phyloP scores from a whole-genome alignment of 37 sponge, comb jelly and placozoan species.

The Oopsacas minuta region DNA sequence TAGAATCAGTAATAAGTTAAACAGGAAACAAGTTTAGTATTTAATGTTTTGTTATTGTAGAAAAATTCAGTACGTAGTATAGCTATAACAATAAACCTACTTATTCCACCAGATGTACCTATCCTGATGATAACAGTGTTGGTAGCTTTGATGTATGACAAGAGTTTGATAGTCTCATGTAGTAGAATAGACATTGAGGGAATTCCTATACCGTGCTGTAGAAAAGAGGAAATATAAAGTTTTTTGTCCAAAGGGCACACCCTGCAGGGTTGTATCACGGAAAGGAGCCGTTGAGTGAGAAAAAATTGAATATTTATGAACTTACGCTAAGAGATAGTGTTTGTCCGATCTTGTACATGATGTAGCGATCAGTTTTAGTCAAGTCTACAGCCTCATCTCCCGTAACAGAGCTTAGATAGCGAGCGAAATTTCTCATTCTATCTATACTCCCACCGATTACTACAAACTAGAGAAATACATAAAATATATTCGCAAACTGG shows the following conservation, averaged over 20 bases:
- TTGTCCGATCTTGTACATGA: conserved; percentile 79
- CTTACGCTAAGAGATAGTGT: conserved; percentile 79
- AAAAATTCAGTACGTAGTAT: not conserved
- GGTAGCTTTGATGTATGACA: conserved; percentile 55
- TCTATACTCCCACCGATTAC: conserved; percentile 61
- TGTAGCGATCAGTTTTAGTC: conserved; percentile 61
- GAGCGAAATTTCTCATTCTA: conserved; percentile 72
- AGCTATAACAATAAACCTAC: conserved; percentile 29
- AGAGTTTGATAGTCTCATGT: conserved; percentile 82
- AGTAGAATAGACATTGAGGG: conserved; percentile 88
- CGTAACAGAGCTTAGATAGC: conserved; percentile 38
- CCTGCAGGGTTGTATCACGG: not conserved
- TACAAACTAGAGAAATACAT: conserved; percentile 52
- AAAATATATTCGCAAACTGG: not conserved
- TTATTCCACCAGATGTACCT: conserved; percentile 88
- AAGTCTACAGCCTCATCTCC: conserved; percentile 38
- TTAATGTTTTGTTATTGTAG: not conserved
- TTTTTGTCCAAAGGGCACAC: not conserved
- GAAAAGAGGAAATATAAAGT: not conserved
- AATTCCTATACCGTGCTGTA: conserved; percentile 97
- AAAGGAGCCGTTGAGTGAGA: not conserved
- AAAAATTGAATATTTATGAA: too few relatives aligned
- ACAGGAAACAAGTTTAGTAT: not conserved
- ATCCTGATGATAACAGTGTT: conserved; percentile 63
- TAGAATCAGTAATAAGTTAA: not conserved